A percentile compares a stretch with the other conserved stretches of the same genome.
Conservation (phyloP, 1,140 invertebrate species). For the Hestina assimilis region DNA sequence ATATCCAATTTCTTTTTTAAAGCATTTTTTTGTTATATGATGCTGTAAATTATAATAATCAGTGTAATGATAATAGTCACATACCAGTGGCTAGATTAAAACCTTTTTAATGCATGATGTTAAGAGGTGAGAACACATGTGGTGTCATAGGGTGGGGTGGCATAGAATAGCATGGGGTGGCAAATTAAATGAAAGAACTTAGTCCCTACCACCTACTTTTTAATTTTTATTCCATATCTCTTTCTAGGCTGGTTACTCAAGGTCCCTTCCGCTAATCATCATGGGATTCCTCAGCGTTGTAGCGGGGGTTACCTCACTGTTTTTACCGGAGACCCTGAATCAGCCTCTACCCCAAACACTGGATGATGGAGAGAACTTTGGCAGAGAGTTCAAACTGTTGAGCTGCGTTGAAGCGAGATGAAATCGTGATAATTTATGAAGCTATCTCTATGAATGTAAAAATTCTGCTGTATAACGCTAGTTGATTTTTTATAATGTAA, state of each 20-base stretch:
- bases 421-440: background rate
- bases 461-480: no score
- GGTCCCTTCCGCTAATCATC: constrained; percentile 85
- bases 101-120: no score
- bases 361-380: constrained; percentile 86
- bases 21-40: no score
- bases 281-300: constrained; percentile 87
- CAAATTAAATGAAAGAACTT: no score
- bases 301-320: constrained; percentile 85
- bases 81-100: no score
- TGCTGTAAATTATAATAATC: no score
- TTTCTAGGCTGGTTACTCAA: constrained; percentile 63
- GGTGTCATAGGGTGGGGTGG: no score
- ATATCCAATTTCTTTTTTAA: background rate
- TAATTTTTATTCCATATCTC: background rate
- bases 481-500: no score
- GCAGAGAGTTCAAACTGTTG: constrained; percentile 74
- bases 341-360: constrained; percentile 88
- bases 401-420: constrained; percentile 44
- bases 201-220: background rate
- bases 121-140: no score
- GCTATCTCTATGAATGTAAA: no score
- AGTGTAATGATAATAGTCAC: no score
- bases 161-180: no score
- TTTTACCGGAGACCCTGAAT: constrained; percentile 90